Evolutionary conservation across 1,140 invertebrate species (phyloP), one percentile per base, ranked within the genome.

Genomic region (Hyles vespertilio): DNA sequence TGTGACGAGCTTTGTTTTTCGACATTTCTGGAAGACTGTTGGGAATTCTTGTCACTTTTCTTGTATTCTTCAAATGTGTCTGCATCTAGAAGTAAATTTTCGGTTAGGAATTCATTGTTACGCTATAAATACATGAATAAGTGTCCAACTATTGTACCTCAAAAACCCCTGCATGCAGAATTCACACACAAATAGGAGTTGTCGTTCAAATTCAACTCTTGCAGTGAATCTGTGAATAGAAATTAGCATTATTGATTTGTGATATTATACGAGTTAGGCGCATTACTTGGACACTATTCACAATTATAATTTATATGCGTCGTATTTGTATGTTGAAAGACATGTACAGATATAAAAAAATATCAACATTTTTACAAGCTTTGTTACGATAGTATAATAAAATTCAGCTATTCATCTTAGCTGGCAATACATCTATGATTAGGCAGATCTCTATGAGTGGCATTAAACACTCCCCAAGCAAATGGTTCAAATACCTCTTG

Each of bases 11-110:
- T 48, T 61, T 79, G 72, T 61, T 73, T 64, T 64, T 65, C 66
- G 55, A 69, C 40, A 56, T 45, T 71, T 67, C 58, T 68, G 33
- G 68, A 48, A 33, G 50, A 55, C 78, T 84, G 71, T 74, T 75
- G 10, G 47, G 45, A 12, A 0, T 49, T 9, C 67, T 87, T 74
- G 72, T 91, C 89, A 58, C 91, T 91, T 57, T 89, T 90, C 69
- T 93, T 94, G 61, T 93, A 94, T 69, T 93, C 91, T 67, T 94
- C 91, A 76, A 92, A 94, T 59, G 93, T 93, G 32, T 91, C 91
- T 3, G 91, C 88, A 90, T 95, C 94, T 94, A 64, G 90, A 90
- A 83, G 49, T 56, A 48, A 48, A 22, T 48, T 48, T 5, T 11
- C 5, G 7, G 3, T 48, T 48, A 11, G n/a, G 46, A 11, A 48